Evolutionary conservation across 2,113 vertebrate genomes (phyloP).

Genomic region (Natator depressus): DNA sequence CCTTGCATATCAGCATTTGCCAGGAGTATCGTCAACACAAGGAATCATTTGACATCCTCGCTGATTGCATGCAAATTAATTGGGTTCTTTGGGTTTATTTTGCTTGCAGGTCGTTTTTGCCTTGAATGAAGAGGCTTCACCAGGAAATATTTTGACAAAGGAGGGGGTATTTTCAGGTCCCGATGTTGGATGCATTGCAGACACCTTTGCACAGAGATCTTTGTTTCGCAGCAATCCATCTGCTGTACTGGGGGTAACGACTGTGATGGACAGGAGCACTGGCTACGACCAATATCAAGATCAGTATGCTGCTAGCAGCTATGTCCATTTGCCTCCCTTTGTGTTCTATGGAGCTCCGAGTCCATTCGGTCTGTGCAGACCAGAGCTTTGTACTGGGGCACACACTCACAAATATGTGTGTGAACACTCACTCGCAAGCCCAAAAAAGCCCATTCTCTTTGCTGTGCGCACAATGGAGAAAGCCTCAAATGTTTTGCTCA

Average conservation of each 20-base stretch:
- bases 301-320: background rate
- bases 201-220: background rate
- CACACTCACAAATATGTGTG: background rate
- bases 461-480: background rate
- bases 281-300: background rate
- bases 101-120: background rate
- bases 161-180: fast-evolving
- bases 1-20: background rate
- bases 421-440: background rate
- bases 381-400: background rate
- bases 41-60: background rate
- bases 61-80: background rate
- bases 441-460: background rate
- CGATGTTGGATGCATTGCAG: fast-evolving
- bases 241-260: background rate
- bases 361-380: fast-evolving
- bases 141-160: fast-evolving
- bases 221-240: fast-evolving
- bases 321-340: background rate
- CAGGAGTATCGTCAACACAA: background rate
- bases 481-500: background rate
- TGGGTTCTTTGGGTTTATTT: background rate
- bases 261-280: background rate
- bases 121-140: background rate
- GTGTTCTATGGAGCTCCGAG: background rate